These are phyloP conservation scores for Parotocinclus haroldoi DNA, from an alignment of 2,797 vertebrate genomes.

Conservation along the genomic window DNA sequence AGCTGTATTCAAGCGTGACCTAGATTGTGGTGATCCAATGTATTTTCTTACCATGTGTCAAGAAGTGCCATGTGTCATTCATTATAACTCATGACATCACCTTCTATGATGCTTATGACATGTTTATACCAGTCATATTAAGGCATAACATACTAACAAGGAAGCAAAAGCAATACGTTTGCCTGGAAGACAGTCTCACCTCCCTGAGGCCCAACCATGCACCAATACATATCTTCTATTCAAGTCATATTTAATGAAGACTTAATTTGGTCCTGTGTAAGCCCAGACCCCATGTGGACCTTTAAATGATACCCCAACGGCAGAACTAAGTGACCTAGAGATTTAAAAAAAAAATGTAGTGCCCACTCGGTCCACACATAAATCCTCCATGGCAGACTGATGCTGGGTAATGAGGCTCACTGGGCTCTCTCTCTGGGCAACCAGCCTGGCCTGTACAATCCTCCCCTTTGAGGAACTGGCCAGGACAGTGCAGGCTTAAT, in stretches of 20 bases:
- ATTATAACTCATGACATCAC: too few relatives aligned
- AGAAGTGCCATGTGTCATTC: too few relatives aligned
- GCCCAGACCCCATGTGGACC: neutral
- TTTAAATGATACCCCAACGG: neutral
- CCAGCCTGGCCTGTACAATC: constrained; percentile 46
- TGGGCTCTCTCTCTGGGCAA: constrained; percentile 61
- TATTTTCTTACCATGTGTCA: too few relatives aligned
- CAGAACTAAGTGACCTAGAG: constrained; percentile 46
- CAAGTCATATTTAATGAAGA: constrained; percentile 4
- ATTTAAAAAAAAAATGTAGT: constrained; percentile 44
- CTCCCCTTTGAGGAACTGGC: constrained; percentile 53
- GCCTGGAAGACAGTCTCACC: too few relatives aligned
- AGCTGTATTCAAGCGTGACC: too few relatives aligned
- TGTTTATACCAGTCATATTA: too few relatives aligned
- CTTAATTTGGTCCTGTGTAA: constrained; percentile 12
- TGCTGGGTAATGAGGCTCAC: constrained; percentile 74
- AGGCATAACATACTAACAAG: too few relatives aligned
- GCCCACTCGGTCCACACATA: constrained; percentile 63
- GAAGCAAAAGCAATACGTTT: too few relatives aligned
- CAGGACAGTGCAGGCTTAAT: constrained; percentile 64
- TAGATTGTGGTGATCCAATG: too few relatives aligned
- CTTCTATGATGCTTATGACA: too few relatives aligned
- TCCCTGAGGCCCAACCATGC: too few relatives aligned
- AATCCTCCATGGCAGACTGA: constrained; percentile 67
- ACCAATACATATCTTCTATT: too few relatives aligned